Percentiles rank a stretch among this genome's conserved stretches.
phyloP scores from a whole-genome alignment of 2,797 vertebrate genomes.

The Sebastes matsubarae region DNA sequence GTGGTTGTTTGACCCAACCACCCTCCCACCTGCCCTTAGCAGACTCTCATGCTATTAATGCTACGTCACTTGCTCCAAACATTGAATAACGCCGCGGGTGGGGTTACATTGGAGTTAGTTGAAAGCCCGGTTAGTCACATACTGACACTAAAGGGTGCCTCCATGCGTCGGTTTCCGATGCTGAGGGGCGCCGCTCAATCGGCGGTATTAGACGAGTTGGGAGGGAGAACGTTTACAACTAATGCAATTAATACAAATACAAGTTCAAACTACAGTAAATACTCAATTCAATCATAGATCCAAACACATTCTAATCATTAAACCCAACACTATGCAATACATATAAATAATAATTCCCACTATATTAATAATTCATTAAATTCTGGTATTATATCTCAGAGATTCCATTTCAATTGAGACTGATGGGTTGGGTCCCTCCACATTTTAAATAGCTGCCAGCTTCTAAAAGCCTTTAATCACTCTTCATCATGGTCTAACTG shows the following conservation, averaged over 20 bases:
- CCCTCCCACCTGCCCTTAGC: no score
- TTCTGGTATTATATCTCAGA: not conserved
- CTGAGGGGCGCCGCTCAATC: accelerated
- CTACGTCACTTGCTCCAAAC: no score
- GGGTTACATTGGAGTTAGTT: no score
- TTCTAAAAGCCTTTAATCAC: not conserved
- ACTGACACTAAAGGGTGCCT: no score
- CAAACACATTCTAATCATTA: not conserved
- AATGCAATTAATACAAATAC: not conserved
- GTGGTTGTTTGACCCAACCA: no score
- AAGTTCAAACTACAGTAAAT: not conserved
- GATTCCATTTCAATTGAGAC: not conserved
- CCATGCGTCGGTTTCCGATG: accelerated
- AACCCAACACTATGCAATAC: accelerated
- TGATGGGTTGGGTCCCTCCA: not conserved
- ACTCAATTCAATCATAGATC: not conserved
- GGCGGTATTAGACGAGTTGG: no score
- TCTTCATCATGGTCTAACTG: not conserved
- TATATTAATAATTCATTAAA: not conserved
- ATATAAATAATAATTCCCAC: not conserved
- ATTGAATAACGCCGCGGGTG: accelerated
- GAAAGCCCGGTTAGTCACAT: no score
- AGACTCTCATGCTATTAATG: accelerated
- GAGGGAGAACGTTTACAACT: not conserved
- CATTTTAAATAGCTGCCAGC: not conserved